Evolutionary conservation across 2,797 vertebrate genomes (phyloP).

Genomic region (Notolepis coatsorum): DNA sequence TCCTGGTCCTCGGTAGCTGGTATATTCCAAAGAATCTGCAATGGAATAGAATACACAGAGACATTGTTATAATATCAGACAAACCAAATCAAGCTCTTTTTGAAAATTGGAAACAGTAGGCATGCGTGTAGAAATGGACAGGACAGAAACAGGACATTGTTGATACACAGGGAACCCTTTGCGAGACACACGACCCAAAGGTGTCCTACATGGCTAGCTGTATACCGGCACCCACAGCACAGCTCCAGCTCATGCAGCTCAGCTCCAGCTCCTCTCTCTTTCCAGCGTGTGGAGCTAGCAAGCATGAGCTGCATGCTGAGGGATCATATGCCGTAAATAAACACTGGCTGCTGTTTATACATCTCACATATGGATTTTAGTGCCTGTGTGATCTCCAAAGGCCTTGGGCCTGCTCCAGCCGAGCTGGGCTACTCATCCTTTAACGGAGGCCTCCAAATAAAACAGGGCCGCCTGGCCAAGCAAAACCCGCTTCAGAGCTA

Average conservation of each 20-base stretch:
- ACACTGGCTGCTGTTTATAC: constrained; percentile 70
- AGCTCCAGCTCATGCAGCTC: constrained; percentile 38
- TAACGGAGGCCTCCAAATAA: constrained; percentile 82
- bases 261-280: constrained; percentile 21
- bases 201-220: background rate
- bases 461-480: constrained; percentile 80
- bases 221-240: constrained; percentile 1
- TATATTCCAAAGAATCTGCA: constrained; percentile 12
- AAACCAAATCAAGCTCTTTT: too few species aligned
- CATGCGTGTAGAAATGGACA: background rate
- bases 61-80: background rate
- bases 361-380: constrained; percentile 74
- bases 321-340: constrained; percentile 71
- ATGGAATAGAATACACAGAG: background rate
- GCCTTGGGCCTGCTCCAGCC: constrained; percentile 65
- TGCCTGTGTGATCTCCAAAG: constrained; percentile 74
- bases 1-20: background rate
- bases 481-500: constrained; percentile 79
- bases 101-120: background rate
- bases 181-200: background rate
- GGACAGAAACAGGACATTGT: background rate
- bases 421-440: constrained; percentile 81
- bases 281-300: constrained; percentile 22
- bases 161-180: background rate
- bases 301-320: constrained; percentile 45